Percentiles rank a stretch among this genome's conserved stretches.
phyloP scores from a whole-genome alignment of 2,888 invertebrate species.

The Brenthis ino region DNA sequence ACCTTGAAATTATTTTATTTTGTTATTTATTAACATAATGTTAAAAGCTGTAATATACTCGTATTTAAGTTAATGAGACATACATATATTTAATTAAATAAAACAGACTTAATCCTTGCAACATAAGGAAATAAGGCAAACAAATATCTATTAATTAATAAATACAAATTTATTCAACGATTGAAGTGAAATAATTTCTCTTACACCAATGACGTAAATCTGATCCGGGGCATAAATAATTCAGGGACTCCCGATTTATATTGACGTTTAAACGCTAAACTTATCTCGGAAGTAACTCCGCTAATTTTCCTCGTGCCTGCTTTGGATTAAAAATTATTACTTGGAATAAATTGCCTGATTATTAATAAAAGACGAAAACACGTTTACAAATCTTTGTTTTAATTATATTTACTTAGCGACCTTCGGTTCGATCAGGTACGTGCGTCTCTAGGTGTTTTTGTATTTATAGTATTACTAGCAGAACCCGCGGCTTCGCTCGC shows the following conservation, averaged over 20 bases:
- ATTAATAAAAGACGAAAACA: too few relatives aligned
- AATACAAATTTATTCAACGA: conserved; percentile 4
- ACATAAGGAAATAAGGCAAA: background rate
- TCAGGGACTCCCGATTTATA: conserved; percentile 25
- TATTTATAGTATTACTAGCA: too few relatives aligned
- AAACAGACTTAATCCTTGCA: conserved; percentile 3
- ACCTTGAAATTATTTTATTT: too few relatives aligned
- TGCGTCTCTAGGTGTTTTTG: too few relatives aligned
- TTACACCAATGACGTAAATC: conserved; percentile 20
- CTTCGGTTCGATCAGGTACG: too few relatives aligned
- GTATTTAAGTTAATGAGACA: background rate
- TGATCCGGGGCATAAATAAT: conserved; percentile 23
- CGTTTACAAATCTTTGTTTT: too few relatives aligned
- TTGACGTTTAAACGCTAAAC: conserved; percentile 14
- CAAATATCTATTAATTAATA: conserved; percentile 1
- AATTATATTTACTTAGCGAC: too few relatives aligned
- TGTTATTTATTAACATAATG: too few relatives aligned
- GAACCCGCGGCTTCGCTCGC: too few relatives aligned
- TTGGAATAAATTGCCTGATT: too few relatives aligned
- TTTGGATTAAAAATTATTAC: conserved; percentile 1
- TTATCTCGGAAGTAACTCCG: background rate
- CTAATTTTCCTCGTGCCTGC: background rate
- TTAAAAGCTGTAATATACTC: too few relatives aligned
- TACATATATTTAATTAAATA: background rate
- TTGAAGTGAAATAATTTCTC: conserved; percentile 12